Conservation (phyloP, 1,140 invertebrate genomes). For the Lepidurus couesii region DNA sequence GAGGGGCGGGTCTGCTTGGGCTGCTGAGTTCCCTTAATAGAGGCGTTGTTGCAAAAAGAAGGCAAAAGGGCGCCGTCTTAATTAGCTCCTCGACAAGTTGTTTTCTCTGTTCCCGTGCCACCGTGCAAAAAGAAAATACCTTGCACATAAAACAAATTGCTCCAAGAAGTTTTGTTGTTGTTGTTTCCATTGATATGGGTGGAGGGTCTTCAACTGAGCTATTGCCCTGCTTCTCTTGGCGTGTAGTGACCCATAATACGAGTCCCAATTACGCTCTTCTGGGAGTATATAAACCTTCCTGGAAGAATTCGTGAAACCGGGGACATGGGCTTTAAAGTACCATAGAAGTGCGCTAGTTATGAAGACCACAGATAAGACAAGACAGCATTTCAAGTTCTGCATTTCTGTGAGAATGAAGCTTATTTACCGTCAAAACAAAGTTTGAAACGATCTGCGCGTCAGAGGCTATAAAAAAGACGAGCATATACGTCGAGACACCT, state of each 20-base stretch:
- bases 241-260: background rate
- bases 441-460: too few species aligned
- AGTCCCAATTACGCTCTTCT: background rate
- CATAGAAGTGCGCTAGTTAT: too few species aligned
- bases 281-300: background rate
- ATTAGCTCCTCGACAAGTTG: constrained; percentile 17
- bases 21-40: background rate
- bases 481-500: too few species aligned
- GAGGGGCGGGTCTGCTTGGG: background rate
- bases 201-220: background rate
- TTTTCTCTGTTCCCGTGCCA: background rate
- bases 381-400: too few species aligned
- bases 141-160: background rate
- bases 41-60: constrained; percentile 4
- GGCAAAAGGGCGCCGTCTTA: constrained; percentile 17
- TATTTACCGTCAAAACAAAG: too few species aligned
- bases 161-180: background rate
- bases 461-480: too few species aligned
- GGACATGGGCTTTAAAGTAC: background rate
- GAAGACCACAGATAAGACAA: too few species aligned
- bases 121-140: background rate
- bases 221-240: background rate
- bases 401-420: too few species aligned
- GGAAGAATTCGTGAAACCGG: background rate
- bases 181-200: too few species aligned